These are phyloP conservation scores for Poecile atricapillus DNA, from an alignment of 2,113 vertebrate species.

Conservation along the genomic window DNA sequence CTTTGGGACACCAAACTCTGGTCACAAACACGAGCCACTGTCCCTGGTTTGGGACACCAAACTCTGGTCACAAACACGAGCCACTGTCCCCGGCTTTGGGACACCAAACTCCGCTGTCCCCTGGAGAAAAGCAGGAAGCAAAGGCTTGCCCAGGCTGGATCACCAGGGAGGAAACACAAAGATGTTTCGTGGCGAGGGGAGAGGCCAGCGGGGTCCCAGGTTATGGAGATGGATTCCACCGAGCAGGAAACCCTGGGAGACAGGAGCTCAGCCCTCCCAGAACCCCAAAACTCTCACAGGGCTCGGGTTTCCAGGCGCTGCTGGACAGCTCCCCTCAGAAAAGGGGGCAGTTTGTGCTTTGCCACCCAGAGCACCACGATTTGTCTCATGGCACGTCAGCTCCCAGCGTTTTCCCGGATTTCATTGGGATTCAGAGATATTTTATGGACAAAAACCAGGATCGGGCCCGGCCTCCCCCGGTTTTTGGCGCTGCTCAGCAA, in stretches of 20 bases:
- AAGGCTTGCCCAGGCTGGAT: not conserved
- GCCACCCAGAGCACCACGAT: accelerated
- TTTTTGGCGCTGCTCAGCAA: not conserved
- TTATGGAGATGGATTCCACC: accelerated
- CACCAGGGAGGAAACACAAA: not conserved
- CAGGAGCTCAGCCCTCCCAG: not conserved
- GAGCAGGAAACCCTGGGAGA: not conserved
- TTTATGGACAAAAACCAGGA: not conserved
- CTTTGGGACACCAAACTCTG: no score
- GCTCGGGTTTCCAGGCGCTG: not conserved
- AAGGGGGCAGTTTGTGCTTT: not conserved
- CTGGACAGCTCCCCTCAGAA: not conserved
- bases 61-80: not conserved
- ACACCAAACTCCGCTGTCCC: not conserved
- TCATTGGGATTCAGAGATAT: not conserved
- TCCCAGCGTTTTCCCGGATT: not conserved
- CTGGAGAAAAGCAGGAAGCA: not conserved
- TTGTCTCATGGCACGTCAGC: not conserved
- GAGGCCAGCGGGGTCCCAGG: not conserved
- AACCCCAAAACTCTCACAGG: accelerated
- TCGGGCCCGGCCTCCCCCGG: not conserved
- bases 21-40: no score
- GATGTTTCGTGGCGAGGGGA: accelerated
- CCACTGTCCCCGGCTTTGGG: not conserved
- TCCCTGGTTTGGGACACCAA: no score